Evolutionary conservation across 1,140 invertebrate species (phyloP).

Genomic region (Drosophila lowei): DNA sequence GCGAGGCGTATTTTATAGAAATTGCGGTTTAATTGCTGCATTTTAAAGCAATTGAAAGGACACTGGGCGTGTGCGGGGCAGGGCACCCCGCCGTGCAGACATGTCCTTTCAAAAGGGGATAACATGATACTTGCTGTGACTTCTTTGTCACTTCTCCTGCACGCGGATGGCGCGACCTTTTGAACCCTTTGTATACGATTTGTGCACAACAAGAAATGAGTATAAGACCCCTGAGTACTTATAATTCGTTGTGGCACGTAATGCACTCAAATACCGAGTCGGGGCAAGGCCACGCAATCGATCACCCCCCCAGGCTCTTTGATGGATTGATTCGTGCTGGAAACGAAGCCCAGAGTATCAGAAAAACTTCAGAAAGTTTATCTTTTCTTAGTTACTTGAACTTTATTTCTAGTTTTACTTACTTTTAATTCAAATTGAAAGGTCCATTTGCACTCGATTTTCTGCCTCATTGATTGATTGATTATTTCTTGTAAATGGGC

Average conservation of each 20-base stretch:
- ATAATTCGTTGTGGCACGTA: conserved; percentile 20
- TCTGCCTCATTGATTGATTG: background rate
- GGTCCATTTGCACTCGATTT: conserved; percentile 22
- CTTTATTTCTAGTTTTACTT: no score
- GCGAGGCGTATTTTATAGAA: conserved; percentile 67
- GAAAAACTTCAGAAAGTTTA: no score
- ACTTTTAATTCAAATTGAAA: background rate
- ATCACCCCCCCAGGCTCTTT: no score
- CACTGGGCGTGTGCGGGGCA: conserved; percentile 38
- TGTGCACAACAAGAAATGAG: background rate
- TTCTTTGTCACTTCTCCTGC: conserved; percentile 44
- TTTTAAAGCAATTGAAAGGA: conserved; percentile 76
- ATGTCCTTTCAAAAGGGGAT: conserved; percentile 56
- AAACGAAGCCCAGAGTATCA: no score
- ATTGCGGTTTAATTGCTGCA: conserved; percentile 78
- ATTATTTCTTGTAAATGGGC: no score
- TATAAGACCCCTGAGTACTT: conserved; percentile 9
- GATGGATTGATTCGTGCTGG: no score
- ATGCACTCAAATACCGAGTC: no score
- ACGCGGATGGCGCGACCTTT: conserved; percentile 6
- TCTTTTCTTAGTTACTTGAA: no score
- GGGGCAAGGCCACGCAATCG: background rate
- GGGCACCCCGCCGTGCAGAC: conserved; percentile 8
- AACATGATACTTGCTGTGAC: conserved; percentile 59
- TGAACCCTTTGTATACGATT: background rate